Evolutionary conservation across 2,888 invertebrate genomes (phyloP).

Genomic region (Octodonta nipae): DNA sequence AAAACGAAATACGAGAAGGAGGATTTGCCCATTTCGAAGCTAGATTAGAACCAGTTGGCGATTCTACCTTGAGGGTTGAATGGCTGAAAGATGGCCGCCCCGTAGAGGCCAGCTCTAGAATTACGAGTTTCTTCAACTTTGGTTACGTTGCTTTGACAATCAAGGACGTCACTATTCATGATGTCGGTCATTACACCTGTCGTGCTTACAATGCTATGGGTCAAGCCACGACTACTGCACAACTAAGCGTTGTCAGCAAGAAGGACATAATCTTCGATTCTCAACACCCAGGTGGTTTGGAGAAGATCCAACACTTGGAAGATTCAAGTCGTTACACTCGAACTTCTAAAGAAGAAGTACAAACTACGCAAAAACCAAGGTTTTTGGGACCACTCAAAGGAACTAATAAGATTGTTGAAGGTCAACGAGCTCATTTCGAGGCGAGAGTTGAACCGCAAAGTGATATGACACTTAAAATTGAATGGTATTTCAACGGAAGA

Average conservation of each 20-base stretch:
- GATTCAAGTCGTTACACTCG: slow-evolving; percentile 63
- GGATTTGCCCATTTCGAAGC: slow-evolving; percentile 94
- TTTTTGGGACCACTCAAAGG: slow-evolving; percentile 82
- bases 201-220: slow-evolving; percentile 77
- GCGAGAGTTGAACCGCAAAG: slow-evolving; percentile 89
- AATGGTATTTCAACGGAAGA: slow-evolving; percentile 95
- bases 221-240: slow-evolving; percentile 69
- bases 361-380: slow-evolving; percentile 66
- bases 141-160: slow-evolving; percentile 90
- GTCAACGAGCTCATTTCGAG: slow-evolving; percentile 89
- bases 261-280: slow-evolving; percentile 78
- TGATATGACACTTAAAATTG: slow-evolving; percentile 81
- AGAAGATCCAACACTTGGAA: slow-evolving; percentile 82
- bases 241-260: slow-evolving; percentile 70
- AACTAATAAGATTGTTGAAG: slow-evolving; percentile 85
- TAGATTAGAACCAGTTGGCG: slow-evolving; percentile 83
- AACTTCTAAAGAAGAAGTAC: slow-evolving; percentile 52
- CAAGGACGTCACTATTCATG: slow-evolving; percentile 76
- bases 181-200: slow-evolving; percentile 81
- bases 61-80: slow-evolving; percentile 77
- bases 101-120: slow-evolving; percentile 84
- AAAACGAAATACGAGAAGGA: slow-evolving; percentile 74
- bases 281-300: slow-evolving; percentile 81
- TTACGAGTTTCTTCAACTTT: slow-evolving; percentile 86
- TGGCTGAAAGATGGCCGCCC: slow-evolving; percentile 86